Evolutionary conservation across 1,140 invertebrate genomes (phyloP), one percentile per base, ranked within the genome.

Genomic region (Zeugodacus cucurbitae): DNA sequence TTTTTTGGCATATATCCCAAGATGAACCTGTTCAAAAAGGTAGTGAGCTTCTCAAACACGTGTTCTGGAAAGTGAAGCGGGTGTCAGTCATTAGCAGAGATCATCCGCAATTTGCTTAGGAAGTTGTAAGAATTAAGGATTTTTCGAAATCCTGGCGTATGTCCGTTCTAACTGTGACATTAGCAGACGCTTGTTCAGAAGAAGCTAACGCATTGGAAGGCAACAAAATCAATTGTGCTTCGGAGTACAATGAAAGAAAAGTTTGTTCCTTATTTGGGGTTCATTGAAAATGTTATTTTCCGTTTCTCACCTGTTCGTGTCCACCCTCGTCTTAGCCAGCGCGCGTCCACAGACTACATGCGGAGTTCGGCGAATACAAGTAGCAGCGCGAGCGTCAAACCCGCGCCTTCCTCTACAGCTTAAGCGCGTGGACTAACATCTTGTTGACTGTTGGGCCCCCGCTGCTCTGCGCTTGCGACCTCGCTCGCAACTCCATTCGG

Each of bases 41-140:
- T 5, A 82, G 44, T 54, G n/a, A 37, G 3, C 17, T 29, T 1
- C 22, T 20, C 1, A 82, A 48, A 26, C 74, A 82, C 74, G 74
- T 82, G 74, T 26, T 22, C 44, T 14, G 10, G 6, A 10, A 82
- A 7, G 34, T 1, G 3, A 37, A 41, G 37, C 87, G 70, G 37
- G 22, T 74, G 88, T 44, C 37, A 34, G 37, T 26, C 57, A 88
- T 88, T 88, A 88, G 22, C 70, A 0, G n/a, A 34, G 88, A 86
- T 88, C 88, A 88, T 88, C 54, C 88, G 44, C 88, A 85, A 88
- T 88, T 88, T 88, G 88, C 34, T 85, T 34, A 54, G 87, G 26
- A n/a, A 48, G 5, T 29, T 44, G n/a, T 22, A 2, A 3, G 57
- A 32, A 20, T 86, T 86, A 5, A 41, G 44, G 41, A 82, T 82